Conservation (phyloP, 1,140 invertebrate species). For the Zaprionus capensis region DNA sequence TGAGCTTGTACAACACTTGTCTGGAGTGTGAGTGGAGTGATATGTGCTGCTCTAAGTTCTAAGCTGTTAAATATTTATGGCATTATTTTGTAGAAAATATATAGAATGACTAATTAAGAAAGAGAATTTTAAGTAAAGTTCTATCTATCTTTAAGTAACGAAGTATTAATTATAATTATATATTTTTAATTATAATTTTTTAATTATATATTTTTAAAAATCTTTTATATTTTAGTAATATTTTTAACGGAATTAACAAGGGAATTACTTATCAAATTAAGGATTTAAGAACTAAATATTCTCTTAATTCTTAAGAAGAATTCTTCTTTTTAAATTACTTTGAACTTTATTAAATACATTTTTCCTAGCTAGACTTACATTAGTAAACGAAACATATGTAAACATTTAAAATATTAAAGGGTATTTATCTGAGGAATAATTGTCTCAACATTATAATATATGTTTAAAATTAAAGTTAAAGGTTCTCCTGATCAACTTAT, state of each 20-base stretch:
- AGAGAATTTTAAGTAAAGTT: too few relatives aligned
- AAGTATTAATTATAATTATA: too few relatives aligned
- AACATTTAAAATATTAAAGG: too few relatives aligned
- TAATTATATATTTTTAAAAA: background rate
- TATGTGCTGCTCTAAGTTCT: background rate
- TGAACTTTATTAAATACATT: background rate
- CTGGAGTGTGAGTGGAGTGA: background rate
- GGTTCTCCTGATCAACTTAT: background rate
- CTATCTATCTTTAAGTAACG: too few relatives aligned
- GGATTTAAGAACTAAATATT: background rate
- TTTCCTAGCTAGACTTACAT: rapidly evolving
- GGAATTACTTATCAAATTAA: too few relatives aligned
- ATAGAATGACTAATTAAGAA: background rate
- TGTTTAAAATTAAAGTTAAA: background rate
- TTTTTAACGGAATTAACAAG: too few relatives aligned
- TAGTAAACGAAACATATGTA: too few relatives aligned
- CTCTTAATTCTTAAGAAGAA: background rate
- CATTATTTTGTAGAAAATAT: background rate
- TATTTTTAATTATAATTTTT: background rate
- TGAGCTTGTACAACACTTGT: background rate
- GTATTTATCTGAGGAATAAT: background rate
- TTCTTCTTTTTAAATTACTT: background rate
- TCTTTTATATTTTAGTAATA: background rate
- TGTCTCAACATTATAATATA: background rate
- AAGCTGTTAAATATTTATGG: background rate